Evolutionary conservation across 92 coral and sea anemone species (phyloP).

Genomic region (Phymanthus crucifer): DNA sequence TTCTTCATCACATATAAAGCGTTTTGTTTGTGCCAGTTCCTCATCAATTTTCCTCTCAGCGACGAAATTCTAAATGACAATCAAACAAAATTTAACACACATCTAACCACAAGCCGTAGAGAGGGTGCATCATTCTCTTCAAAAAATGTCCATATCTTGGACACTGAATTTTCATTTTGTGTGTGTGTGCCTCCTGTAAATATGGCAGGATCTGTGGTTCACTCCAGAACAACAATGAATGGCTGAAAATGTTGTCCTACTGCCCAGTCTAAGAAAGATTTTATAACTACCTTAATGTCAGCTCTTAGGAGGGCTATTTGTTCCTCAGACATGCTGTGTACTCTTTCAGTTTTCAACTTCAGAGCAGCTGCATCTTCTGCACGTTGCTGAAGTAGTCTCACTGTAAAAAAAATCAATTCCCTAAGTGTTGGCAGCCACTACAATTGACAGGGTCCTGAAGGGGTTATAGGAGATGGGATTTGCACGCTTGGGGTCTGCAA

Average conservation of each 20-base stretch:
- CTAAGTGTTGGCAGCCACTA: no score
- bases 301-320: conserved; percentile 69
- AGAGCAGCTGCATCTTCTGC: conserved; percentile 90
- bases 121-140: no score
- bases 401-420: conserved; percentile 22
- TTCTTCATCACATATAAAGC: conserved; percentile 87
- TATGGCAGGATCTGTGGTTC: no score
- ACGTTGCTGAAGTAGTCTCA: conserved; percentile 70
- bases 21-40: conserved; percentile 89
- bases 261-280: no score
- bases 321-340: conserved; percentile 78
- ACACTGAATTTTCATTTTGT: no score
- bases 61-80: conserved; percentile 73
- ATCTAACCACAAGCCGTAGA: not conserved
- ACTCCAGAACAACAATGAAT: no score
- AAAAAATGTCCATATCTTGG: no score
- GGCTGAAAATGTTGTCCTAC: no score
- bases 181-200: no score
- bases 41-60: conserved; percentile 94
- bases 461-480: no score
- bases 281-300: conserved; percentile 89
- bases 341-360: conserved; percentile 86
- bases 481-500: no score
- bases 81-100: not conserved
- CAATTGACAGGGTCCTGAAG: no score